These are phyloP conservation scores for Jacana jacana DNA, from an alignment of 2,113 vertebrate genomes.

Conservation along the genomic window DNA sequence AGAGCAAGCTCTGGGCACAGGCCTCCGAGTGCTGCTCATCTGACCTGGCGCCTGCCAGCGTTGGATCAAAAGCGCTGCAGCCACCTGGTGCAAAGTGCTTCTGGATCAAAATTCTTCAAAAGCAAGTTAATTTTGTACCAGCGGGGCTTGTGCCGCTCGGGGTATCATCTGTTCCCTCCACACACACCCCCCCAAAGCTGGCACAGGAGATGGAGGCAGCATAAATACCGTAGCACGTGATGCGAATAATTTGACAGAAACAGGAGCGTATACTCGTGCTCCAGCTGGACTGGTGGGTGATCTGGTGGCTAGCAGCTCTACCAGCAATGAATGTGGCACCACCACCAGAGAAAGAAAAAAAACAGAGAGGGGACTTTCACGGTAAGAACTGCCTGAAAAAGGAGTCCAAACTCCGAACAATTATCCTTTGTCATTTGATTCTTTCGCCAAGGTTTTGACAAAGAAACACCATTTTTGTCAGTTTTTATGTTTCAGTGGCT, in stretches of 20 bases:
- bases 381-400: background rate
- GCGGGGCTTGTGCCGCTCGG: conserved; percentile 24
- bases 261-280: conserved; percentile 15
- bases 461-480: conserved; percentile 32
- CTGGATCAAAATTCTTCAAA: conserved; percentile 56
- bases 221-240: conserved; percentile 60
- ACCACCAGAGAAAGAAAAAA: background rate
- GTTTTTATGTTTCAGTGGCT: conserved; percentile 24
- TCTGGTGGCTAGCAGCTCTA: conserved; percentile 51
- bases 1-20: conserved; percentile 8
- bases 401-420: background rate
- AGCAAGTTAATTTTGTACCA: conserved; percentile 66
- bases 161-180: conserved; percentile 53
- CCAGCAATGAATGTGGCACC: conserved; percentile 24
- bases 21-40: conserved; percentile 11
- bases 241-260: conserved; percentile 46
- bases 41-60: background rate
- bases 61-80: conserved; percentile 43
- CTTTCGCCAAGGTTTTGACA: conserved; percentile 29
- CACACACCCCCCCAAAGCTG: background rate
- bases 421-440: conserved; percentile 14
- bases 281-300: conserved; percentile 58
- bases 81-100: conserved; percentile 65
- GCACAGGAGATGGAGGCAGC: conserved; percentile 46
- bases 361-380: background rate